Conservation (phyloP, 1,140 invertebrate genomes). For the Tigriopus japonicus region DNA sequence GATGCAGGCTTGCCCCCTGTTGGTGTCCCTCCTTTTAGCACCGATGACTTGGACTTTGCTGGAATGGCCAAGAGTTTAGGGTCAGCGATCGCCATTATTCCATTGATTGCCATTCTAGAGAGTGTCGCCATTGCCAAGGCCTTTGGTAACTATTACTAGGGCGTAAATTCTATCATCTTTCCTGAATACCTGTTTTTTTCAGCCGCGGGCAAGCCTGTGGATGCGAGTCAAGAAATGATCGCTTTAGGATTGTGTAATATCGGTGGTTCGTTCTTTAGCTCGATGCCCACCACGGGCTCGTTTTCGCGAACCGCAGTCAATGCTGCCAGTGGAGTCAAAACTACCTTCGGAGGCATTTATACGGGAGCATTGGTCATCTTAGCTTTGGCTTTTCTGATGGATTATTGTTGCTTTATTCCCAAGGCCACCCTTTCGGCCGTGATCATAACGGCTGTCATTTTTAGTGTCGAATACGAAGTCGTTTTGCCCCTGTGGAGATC, state of each 20-base stretch:
- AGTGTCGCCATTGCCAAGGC: conserved; percentile 61
- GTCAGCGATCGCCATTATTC: conserved; percentile 52
- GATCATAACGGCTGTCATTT: conserved; percentile 72
- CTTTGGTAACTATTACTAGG: conserved; percentile 28
- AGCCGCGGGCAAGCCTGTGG: conserved; percentile 51
- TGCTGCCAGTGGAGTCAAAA: conserved; percentile 73
- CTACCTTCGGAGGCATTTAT: conserved; percentile 64
- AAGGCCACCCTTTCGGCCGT: conserved; percentile 38
- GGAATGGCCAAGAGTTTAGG: conserved; percentile 42
- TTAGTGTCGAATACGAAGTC: conserved; percentile 75
- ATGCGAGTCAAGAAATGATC: conserved; percentile 63
- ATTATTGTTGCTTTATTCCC: conserved; percentile 70
- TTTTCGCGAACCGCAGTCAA: conserved; percentile 71
- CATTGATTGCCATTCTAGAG: conserved; percentile 52
- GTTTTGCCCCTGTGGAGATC: conserved; percentile 68
- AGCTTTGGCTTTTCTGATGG: conserved; percentile 54
- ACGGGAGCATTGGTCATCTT: conserved; percentile 63
- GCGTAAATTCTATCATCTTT: background rate
- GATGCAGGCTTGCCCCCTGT: conserved; percentile 45
- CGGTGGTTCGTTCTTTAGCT: conserved; percentile 66
- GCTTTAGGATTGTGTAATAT: conserved; percentile 69
- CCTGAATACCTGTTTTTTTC: conserved; percentile 13
- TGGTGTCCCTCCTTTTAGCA: conserved; percentile 39
- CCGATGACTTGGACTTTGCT: conserved; percentile 34
- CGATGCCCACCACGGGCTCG: conserved; percentile 79